These are phyloP conservation scores for Numenius phaeopus DNA, from an alignment of 2,797 vertebrate genomes.

Conservation along the genomic window DNA sequence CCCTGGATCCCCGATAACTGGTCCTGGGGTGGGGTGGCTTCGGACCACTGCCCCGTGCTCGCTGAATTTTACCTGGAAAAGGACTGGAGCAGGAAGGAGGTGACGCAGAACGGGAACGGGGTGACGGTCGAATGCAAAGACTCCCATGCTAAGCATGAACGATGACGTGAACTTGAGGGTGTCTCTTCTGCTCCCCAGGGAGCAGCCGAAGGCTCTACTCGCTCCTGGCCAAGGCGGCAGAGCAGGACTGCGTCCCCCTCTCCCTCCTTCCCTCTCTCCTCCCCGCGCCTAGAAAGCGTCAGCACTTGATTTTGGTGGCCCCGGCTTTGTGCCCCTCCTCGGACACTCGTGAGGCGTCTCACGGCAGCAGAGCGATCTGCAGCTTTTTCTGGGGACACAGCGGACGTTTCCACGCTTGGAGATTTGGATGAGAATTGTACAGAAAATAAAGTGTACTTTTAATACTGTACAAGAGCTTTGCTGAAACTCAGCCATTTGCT, in stretches of 20 bases:
- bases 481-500: not conserved
- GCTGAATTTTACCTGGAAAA: slow-evolving; percentile 87
- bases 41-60: slow-evolving; percentile 91
- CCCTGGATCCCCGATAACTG: slow-evolving; percentile 98
- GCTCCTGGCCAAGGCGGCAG: not conserved
- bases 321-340: not conserved
- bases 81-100: slow-evolving; percentile 84
- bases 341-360: not conserved
- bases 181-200: not conserved
- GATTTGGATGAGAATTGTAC: not conserved
- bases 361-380: not conserved
- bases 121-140: slow-evolving; percentile 85
- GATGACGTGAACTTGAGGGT: slow-evolving; percentile 79
- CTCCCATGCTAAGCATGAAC: slow-evolving; percentile 87
- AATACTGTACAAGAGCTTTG: not conserved
- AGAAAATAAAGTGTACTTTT: slow-evolving; percentile 65
- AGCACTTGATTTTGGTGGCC: slow-evolving; percentile 44
- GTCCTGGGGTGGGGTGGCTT: slow-evolving; percentile 96
- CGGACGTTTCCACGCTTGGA: not conserved
- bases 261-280: not conserved
- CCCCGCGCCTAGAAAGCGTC: not conserved
- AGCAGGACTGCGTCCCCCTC: not conserved
- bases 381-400: not conserved
- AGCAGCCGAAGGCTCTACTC: not conserved
- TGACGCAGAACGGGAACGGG: slow-evolving; percentile 75